Base-by-base conservation (phyloP, 2,888 invertebrate genomes). In the Drosophila lacicola region DNA sequence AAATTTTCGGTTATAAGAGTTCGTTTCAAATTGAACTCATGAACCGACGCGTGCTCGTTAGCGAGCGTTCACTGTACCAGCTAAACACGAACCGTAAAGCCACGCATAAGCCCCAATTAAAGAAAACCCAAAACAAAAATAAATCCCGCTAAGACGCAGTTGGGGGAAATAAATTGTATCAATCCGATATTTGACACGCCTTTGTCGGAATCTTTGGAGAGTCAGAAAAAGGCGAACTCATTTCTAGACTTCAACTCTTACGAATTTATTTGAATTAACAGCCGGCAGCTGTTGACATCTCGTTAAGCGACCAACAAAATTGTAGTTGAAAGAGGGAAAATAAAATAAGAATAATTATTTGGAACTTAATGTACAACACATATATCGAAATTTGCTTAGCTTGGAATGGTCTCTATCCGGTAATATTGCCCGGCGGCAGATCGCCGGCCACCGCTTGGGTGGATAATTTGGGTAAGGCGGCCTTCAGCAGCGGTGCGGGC, bases 331-430 rank as follows among this genome's bases (percentile, higher is more conserved):
- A 34, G 41, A 39, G 42, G 33, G 41, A 42, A 37, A 51, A 11
- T 19, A 36, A 51, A 41, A 34, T 46, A 50, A 39, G 14, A 37
- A 36, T 46, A 42, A 29, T 10, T 17, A 29, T 17, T 9, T 39
- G 11, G 21, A 62, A 62, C 76, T 47, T 57, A 71, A 68, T 75
- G 36, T 75, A 70, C 57, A 71, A 57, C 46, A 62, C 47, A 53
- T 45, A 41, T 49, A 41, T 49, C 9, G 14, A 25, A 37, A 39
- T 39, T 68, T 34, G 37, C 17, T 11, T 14, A 6, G 14, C 33
- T 29, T 19, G 57, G 57, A 57, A 50, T 44, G 50, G 13, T 46
- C 1, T 14, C 19, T 74, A 88, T 46, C 56, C 74, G 25, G 88
- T 74, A 14, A 66, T 64, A 54, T 85, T 85, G 6, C 29, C 56